These are phyloP conservation scores for Pyxicephalus adspersus DNA, from an alignment of 2,113 vertebrate species.

Conservation along the genomic window DNA sequence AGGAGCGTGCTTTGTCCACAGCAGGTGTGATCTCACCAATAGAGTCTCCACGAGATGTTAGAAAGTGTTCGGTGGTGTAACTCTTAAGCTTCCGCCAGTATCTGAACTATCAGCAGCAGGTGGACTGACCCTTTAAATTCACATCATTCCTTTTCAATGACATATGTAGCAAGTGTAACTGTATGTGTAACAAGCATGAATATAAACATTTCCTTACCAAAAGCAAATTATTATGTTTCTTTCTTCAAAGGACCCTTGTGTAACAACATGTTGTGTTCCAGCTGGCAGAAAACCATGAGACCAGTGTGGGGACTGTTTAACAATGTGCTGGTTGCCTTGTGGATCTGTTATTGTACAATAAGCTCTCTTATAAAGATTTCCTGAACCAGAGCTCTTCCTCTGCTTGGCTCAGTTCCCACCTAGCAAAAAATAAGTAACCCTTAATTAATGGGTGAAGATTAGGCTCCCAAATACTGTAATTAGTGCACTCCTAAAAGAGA, in stretches of 20 bases:
- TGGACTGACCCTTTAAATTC: no score
- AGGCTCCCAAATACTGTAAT: not conserved
- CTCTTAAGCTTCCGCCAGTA: no score
- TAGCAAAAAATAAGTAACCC: not conserved
- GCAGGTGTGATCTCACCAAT: no score
- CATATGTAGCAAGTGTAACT: no score
- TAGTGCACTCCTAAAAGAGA: not conserved
- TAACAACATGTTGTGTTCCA: not conserved
- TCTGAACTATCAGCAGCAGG: no score
- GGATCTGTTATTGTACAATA: slow-evolving; percentile 20
- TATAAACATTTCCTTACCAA: no score
- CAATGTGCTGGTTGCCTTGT: slow-evolving; percentile 18
- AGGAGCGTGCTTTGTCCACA: no score
- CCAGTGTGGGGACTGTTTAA: slow-evolving; percentile 2
- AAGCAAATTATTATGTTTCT: not conserved
- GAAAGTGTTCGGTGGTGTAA: no score
- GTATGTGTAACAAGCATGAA: no score
- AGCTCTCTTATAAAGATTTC: not conserved
- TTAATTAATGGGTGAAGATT: not conserved
- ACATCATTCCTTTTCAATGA: no score
- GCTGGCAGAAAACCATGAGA: not conserved
- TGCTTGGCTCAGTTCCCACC: not conserved
- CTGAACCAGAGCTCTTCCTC: not conserved
- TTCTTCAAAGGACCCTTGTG: not conserved
- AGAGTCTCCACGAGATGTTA: no score